Evolutionary conservation across 2,113 vertebrate species (phyloP).

Genomic region (Corythornis madagascariensis): DNA sequence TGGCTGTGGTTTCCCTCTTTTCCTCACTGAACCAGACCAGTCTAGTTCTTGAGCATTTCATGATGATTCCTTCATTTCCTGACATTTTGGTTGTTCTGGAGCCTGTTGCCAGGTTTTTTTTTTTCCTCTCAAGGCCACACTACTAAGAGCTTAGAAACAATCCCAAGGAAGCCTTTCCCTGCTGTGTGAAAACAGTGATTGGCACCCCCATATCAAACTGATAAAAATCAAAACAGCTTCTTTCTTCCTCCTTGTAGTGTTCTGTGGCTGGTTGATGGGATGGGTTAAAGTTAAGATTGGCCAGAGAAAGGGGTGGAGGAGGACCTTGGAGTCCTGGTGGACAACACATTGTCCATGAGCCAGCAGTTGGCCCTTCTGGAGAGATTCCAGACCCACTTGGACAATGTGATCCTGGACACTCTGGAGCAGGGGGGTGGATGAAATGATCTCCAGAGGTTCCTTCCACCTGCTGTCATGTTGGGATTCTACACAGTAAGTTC

Average conservation of each 20-base stretch:
- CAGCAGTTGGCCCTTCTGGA: too few species aligned
- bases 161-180: neutral
- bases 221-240: neutral
- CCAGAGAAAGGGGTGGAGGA: neutral
- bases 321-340: neutral
- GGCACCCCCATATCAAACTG: neutral
- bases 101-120: neutral
- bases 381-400: too few species aligned
- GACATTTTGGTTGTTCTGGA: neutral
- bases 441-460: neutral
- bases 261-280: neutral
- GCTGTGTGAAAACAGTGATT: neutral
- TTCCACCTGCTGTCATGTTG: neutral
- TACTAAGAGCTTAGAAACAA: neutral
- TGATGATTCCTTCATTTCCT: constrained; percentile 37
- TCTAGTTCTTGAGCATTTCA: constrained; percentile 34
- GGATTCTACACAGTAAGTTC: too few species aligned
- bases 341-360: neutral
- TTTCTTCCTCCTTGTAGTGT: neutral
- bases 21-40: neutral
- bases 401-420: too few species aligned
- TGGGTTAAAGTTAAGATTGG: neutral
- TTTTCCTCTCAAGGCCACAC: neutral
- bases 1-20: constrained; percentile 23
- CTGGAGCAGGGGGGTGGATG: neutral